Conservation (phyloP, 2,113 vertebrate genomes). For the Rhegmatorhina hoffmannsi region DNA sequence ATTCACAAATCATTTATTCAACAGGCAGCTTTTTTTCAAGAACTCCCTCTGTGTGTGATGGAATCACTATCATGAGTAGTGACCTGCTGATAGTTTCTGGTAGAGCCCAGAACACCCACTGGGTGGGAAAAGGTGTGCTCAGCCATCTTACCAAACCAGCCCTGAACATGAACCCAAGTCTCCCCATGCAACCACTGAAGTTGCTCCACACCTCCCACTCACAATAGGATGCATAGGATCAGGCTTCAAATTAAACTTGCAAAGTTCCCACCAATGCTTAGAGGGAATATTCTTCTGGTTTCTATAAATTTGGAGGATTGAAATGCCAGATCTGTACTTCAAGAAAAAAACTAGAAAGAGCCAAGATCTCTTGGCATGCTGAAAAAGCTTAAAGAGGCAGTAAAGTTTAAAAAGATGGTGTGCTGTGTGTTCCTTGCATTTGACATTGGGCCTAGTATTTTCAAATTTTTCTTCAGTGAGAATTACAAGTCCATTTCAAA, state of each 20-base stretch:
- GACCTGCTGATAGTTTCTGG: neutral
- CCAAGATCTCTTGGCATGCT: neutral
- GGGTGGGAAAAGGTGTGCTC: neutral
- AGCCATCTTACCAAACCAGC: neutral
- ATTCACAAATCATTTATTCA: neutral
- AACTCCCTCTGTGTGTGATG: neutral
- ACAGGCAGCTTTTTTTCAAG: neutral
- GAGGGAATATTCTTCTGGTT: neutral
- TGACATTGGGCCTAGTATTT: neutral
- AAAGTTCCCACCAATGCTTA: neutral
- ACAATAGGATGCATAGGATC: fast-evolving
- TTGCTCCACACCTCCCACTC: fast-evolving
- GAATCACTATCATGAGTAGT: neutral
- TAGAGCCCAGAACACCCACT: neutral
- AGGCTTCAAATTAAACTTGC: neutral
- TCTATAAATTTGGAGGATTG: neutral
- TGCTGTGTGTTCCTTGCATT: fast-evolving
- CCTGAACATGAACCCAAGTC: fast-evolving
- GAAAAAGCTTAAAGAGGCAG: neutral
- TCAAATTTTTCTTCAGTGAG: neutral
- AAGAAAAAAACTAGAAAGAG: fast-evolving
- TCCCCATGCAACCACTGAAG: fast-evolving
- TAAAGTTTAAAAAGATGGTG: neutral
- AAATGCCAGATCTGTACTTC: neutral
- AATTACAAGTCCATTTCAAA: neutral